Percentiles rank a stretch among this genome's conserved stretches.
These are phyloP conservation scores for Formica aserva DNA, from an alignment of 2,888 invertebrate genomes.

Conservation along the genomic window DNA sequence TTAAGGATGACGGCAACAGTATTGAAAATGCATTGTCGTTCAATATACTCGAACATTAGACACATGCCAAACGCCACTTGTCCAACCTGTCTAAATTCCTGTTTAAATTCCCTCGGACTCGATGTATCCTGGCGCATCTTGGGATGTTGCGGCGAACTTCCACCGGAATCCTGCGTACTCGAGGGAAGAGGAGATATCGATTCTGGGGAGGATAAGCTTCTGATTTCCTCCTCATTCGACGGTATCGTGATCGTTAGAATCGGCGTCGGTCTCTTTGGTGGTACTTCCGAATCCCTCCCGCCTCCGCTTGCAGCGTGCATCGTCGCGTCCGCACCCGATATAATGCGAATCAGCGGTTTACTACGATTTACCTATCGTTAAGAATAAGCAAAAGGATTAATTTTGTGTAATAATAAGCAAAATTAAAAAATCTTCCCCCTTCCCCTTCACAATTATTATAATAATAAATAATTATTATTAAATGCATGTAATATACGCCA, in stretches of 20 bases:
- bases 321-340: conserved; percentile 56
- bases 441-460: not conserved
- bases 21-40: not conserved
- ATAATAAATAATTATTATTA: not conserved
- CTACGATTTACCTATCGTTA: conserved; percentile 52
- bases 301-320: conserved; percentile 51
- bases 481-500: not conserved
- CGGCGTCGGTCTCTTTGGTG: conserved; percentile 81
- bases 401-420: not conserved
- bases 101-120: conserved; percentile 72
- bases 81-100: conserved; percentile 73
- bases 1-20: not conserved
- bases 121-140: conserved; percentile 70
- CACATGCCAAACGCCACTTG: not conserved
- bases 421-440: not conserved
- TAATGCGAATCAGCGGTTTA: conserved; percentile 71
- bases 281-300: conserved; percentile 68
- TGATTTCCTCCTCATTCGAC: conserved; percentile 88
- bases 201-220: conserved; percentile 80
- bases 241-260: conserved; percentile 88
- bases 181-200: conserved; percentile 80
- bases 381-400: not conserved
- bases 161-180: conserved; percentile 68
- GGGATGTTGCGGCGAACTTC: conserved; percentile 72
- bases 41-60: not conserved